Evolutionary conservation across 2,888 invertebrate species (phyloP), one percentile per base, ranked within the genome.

Genomic region (Cryptophagus acutangulus): DNA sequence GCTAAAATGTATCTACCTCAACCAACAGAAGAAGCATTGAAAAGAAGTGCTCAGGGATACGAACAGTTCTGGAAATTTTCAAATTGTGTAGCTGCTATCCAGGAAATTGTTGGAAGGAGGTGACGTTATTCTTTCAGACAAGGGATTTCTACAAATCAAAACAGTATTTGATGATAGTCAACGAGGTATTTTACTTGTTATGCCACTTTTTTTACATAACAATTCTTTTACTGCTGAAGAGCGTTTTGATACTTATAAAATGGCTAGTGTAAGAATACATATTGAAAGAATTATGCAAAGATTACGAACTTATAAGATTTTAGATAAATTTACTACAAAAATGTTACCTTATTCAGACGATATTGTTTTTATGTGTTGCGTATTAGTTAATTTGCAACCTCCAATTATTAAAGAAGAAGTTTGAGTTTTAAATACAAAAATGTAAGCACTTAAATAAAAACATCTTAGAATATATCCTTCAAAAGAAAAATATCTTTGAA

Each of bases 271-370:
- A 13, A 41, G 40, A 38, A 41, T 44, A 29, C 44, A 38, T 20
- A 26, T 44, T 33, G 44, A 44, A 34, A 13, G 44, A 28, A 34
- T 41, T n/a, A 44, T 44, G 31, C 44, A 44, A 33, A n/a, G 44
- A 28, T 25, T 44, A 17, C n/a, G 31, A n/a, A 20, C 17, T 17
- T 33, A 43, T 26, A 5, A 24, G 29, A 43, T 43, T 25, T 31
- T 43, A 10, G 10, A 40, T 17, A 34, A 34, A 41, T n/a, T 41
- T 17, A n/a, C 37, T 3, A 6, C n/a, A 4, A n/a, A 33, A 24
- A 17, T 41, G 12, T 29, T 44, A 5, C 41, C 25, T 9, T 34
- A 28, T 13, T 2, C 4, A n/a, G 41, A 42, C 20, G 38, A 20
- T 6, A 35, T 45, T 24, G 4, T 35, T 6, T 18, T 17, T n/a